Conservation (phyloP, 2,797 vertebrate genomes). For the Eurystomus glaucurus region DNA sequence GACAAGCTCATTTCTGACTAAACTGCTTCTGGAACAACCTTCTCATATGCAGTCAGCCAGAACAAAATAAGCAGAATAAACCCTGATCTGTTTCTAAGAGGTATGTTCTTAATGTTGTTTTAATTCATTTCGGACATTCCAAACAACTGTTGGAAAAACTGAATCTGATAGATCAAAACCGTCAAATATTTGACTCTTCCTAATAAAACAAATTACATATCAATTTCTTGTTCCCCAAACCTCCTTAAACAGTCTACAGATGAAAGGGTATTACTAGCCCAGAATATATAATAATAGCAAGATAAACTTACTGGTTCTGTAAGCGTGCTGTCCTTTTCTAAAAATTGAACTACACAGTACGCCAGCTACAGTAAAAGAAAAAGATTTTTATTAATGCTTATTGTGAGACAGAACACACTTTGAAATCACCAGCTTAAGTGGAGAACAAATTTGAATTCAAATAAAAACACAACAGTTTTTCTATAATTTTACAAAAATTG, state of each 20-base stretch:
- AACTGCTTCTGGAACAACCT: background rate
- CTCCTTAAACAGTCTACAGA: background rate
- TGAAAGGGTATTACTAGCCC: background rate
- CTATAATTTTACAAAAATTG: background rate
- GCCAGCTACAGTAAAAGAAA: slow-evolving; percentile 89
- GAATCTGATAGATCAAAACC: background rate
- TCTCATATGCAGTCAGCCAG: background rate
- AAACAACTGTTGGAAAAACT: background rate
- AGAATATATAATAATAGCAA: background rate
- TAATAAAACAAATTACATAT: background rate
- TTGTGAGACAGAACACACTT: background rate
- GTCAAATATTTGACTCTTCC: background rate
- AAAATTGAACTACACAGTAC: slow-evolving; percentile 98
- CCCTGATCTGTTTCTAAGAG: background rate
- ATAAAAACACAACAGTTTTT: background rate
- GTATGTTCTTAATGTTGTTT: background rate
- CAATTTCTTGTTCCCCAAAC: background rate
- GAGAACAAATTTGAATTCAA: background rate
- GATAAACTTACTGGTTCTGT: slow-evolving; percentile 93
- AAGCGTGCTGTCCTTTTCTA: slow-evolving; percentile 99
- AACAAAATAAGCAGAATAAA: background rate
- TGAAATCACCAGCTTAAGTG: background rate
- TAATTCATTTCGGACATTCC: background rate
- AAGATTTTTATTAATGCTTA: background rate
- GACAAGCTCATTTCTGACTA: background rate